Conservation (phyloP, 2,113 vertebrate genomes). For the Lipophrys pholis region DNA sequence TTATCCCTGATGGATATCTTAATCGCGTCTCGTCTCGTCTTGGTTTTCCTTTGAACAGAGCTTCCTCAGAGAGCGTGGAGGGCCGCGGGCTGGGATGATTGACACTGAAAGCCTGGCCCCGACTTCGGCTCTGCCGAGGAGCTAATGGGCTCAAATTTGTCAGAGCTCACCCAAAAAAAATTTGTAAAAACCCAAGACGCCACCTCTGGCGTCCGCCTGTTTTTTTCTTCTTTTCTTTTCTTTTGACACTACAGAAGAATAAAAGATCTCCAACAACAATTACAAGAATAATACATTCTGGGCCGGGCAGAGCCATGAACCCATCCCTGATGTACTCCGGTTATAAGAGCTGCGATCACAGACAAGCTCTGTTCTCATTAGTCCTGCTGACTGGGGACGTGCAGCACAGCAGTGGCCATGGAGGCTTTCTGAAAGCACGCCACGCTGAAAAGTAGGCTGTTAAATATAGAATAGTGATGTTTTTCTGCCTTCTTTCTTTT, state of each 20-base stretch:
- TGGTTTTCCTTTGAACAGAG: constrained; percentile 74
- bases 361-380: constrained; percentile 14
- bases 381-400: constrained; percentile 2
- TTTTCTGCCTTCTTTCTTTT: background rate
- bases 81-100: constrained; percentile 18
- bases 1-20: constrained; percentile 80
- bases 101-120: constrained; percentile 33
- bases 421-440: background rate
- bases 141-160: background rate
- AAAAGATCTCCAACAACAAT: constrained; percentile 27
- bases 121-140: background rate
- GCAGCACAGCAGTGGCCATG: background rate
- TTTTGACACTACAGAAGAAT: constrained; percentile 22
- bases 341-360: constrained; percentile 17
- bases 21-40: constrained; percentile 64
- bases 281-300: background rate
- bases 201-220: no score
- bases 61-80: constrained; percentile 4
- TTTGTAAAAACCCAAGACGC: no score
- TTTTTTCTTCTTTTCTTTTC: no score
- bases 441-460: background rate
- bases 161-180: no score
- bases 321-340: background rate
- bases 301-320: background rate
- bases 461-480: background rate